Evolutionary conservation across 2,888 invertebrate genomes (phyloP).

Genomic region (Nemapogon koenigi): DNA sequence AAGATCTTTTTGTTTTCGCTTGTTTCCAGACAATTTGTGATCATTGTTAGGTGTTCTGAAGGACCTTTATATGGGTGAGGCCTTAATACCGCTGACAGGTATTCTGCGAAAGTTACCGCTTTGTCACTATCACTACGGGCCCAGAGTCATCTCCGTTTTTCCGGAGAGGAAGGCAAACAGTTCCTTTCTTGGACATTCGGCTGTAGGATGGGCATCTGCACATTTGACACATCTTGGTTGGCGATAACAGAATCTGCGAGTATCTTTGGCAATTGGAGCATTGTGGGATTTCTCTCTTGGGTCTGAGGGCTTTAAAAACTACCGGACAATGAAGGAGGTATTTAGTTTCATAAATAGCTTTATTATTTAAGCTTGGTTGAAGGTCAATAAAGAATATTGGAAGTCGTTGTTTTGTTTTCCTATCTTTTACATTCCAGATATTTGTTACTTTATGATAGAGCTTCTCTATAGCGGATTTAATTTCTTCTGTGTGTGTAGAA

Average conservation of each 20-base stretch:
- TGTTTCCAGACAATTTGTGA: too few relatives aligned
- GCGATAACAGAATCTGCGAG: not conserved
- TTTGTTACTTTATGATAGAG: constrained; percentile 9
- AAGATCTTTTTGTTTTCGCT: too few relatives aligned
- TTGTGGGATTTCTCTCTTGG: not conserved
- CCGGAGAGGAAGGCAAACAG: too few relatives aligned
- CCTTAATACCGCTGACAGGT: too few relatives aligned
- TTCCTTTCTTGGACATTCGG: not conserved
- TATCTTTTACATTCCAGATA: constrained; percentile 13
- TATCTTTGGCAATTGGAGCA: not conserved
- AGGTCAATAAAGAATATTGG: constrained; percentile 9
- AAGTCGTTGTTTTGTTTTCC: constrained; percentile 10
- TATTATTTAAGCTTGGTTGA: not conserved
- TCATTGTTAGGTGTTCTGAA: too few relatives aligned
- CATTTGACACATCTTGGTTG: not conserved
- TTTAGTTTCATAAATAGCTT: too few relatives aligned
- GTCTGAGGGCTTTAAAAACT: too few relatives aligned
- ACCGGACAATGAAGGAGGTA: too few relatives aligned
- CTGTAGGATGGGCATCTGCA: not conserved
- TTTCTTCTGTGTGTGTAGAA: constrained; percentile 13
- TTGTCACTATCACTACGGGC: too few relatives aligned
- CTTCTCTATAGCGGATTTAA: constrained; percentile 8
- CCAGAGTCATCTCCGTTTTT: too few relatives aligned
- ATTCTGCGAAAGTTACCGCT: too few relatives aligned
- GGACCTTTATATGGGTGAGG: too few relatives aligned